Evolutionary conservation across 2,797 vertebrate genomes (phyloP).

Genomic region (Crenichthys baileyi): DNA sequence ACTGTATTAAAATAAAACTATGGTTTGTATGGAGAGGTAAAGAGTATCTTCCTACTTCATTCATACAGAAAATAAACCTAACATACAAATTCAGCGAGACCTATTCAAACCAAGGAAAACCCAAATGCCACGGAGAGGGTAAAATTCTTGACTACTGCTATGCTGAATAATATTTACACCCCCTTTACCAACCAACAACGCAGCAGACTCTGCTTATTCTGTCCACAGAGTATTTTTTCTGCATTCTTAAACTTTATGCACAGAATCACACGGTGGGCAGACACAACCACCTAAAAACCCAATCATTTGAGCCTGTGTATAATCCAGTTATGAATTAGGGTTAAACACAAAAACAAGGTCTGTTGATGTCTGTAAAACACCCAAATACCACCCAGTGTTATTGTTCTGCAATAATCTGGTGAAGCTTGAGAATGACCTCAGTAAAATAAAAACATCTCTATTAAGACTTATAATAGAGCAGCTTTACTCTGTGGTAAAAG

Average conservation of each 20-base stretch:
- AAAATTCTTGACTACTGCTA: not conserved
- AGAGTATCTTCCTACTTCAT: no score
- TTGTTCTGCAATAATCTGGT: not conserved
- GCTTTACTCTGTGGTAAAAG: not conserved
- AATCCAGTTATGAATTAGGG: slow-evolving; percentile 1
- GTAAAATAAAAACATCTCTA: not conserved
- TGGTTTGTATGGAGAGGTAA: no score
- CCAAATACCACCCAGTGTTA: not conserved
- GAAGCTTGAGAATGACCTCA: not conserved
- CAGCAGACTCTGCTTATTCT: not conserved
- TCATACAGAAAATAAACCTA: no score
- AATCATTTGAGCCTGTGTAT: not conserved
- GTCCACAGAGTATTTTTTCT: not conserved
- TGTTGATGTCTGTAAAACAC: not conserved
- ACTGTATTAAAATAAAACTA: not conserved
- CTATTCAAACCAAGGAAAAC: not conserved
- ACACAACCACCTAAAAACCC: slow-evolving; percentile 6
- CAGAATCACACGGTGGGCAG: slow-evolving; percentile 9
- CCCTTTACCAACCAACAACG: no score
- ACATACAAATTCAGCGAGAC: no score
- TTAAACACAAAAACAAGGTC: not conserved
- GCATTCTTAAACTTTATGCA: not conserved
- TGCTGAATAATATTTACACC: not conserved
- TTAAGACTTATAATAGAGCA: not conserved
- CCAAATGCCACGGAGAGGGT: not conserved